Base-by-base conservation (phyloP, 2,888 invertebrate species). In the Heliconius ismenius region DNA sequence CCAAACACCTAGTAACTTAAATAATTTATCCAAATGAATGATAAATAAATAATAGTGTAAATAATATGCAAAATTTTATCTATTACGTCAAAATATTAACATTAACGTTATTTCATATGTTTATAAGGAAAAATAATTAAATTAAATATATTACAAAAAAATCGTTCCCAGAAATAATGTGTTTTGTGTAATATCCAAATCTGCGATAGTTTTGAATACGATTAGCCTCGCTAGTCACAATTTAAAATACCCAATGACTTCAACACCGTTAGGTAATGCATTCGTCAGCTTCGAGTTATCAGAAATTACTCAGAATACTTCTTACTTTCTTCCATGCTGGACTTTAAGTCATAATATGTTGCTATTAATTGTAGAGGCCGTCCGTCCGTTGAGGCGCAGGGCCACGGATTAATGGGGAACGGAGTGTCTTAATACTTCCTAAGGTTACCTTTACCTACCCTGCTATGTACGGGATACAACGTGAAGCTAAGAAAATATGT, bases 191-290 rank as follows among this genome's bases (percentile, higher is more conserved):
- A 73, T 62, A 69, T 76, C 63, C 36, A 60, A 62, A 73, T 78
- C 24, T 21, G 54, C 49, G 39, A 26, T 21, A 63, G 26, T 49
- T 64, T 78, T 73, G 68, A 77, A 76, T 74, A 74, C 54, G 73
- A 81, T 80, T 79, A 74, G 69, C 36, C 74, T 76, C 73, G 69
- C 32, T 77, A 76, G 79, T 82, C 78, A 81, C 72, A 75, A 75
- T 76, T 81, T 77, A 80, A 82, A 82, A 81, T 82, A 82, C 73
- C 74, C 72, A 78, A 80, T 82, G 82, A 82, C 78, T 80, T 81
- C 79, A 82, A 65, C 77, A 28, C 70, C 75, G 73, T 87, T 86
- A 85, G 83, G 83, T 85, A 85, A 86, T 78, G 78, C 79, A 82
- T 84, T 84, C 82, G 83, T 86, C 82, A 83, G 79, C 76, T 72